Percentiles rank a stretch among this genome's conserved stretches.
Evolutionary conservation across 1,140 invertebrate species (phyloP).

Genomic region (Octopus sinensis): DNA sequence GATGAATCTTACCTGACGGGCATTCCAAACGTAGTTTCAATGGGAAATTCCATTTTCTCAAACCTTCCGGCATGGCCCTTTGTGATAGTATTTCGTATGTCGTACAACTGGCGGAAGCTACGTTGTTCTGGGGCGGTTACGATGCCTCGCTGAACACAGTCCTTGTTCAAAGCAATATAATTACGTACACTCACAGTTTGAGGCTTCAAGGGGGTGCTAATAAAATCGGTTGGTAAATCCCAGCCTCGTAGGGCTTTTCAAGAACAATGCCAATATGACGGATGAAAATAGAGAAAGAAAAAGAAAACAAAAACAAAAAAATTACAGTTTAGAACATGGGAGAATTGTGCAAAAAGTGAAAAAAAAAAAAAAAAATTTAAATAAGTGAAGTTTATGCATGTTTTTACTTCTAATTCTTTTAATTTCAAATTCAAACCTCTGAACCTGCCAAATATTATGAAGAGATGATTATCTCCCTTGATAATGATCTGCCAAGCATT

Average conservation of each 20-base stretch:
- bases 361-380: too few relatives aligned
- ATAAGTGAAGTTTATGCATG: too few relatives aligned
- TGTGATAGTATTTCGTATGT: conserved; percentile 35
- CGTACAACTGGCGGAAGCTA: conserved; percentile 50
- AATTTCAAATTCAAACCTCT: too few relatives aligned
- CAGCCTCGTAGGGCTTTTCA: not conserved
- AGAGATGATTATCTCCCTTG: too few relatives aligned
- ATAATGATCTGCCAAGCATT: too few relatives aligned
- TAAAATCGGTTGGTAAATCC: not conserved
- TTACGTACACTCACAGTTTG: conserved; percentile 40
- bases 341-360: too few relatives aligned
- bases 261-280: too few relatives aligned
- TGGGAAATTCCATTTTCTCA: not conserved
- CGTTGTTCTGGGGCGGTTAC: conserved; percentile 46
- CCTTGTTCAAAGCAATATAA: conserved; percentile 51
- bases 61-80: not conserved
- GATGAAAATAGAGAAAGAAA: too few relatives aligned
- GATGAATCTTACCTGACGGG: not conserved
- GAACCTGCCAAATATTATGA: too few relatives aligned
- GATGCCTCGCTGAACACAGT: conserved; percentile 45
- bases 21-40: not conserved
- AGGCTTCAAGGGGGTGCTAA: conserved; percentile 19
- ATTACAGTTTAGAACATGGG: too few relatives aligned
- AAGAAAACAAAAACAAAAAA: too few relatives aligned
- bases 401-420: too few relatives aligned